These are phyloP conservation scores for Drosophila fuyamai DNA, from an alignment of 1,140 invertebrate genomes.

Conservation along the genomic window DNA sequence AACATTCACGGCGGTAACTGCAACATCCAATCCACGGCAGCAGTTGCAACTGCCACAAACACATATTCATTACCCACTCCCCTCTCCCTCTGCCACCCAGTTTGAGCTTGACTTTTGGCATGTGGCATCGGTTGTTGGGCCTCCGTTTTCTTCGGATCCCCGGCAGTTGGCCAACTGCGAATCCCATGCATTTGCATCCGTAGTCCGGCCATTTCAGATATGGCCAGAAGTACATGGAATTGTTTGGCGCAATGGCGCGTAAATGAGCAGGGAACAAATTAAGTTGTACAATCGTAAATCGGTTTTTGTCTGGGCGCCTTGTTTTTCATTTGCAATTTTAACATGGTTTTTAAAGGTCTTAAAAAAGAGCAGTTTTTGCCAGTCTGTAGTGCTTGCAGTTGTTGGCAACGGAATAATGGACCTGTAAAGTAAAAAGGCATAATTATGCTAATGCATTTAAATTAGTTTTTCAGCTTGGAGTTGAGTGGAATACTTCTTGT, in stretches of 20 bases:
- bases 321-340: slow-evolving; percentile 15
- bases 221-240: slow-evolving; percentile 37
- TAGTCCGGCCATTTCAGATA: slow-evolving; percentile 35
- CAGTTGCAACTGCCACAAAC: slow-evolving; percentile 18
- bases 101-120: slow-evolving; percentile 34
- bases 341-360: slow-evolving; percentile 21
- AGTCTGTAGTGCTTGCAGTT: background rate
- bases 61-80: slow-evolving; percentile 1
- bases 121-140: slow-evolving; percentile 31
- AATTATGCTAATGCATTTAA: slow-evolving; percentile 20
- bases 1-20: slow-evolving; percentile 35
- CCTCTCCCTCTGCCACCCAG: background rate
- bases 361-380: slow-evolving; percentile 9
- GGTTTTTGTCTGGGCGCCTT: slow-evolving; percentile 41
- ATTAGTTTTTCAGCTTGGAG: background rate
- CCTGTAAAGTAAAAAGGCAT: background rate
- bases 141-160: slow-evolving; percentile 27
- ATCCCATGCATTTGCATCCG: slow-evolving; percentile 40
- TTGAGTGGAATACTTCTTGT: background rate
- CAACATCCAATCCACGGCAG: slow-evolving; percentile 19
- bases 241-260: slow-evolving; percentile 59
- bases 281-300: slow-evolving; percentile 56
- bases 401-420: background rate
- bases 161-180: slow-evolving; percentile 26
- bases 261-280: slow-evolving; percentile 55